Conservation (phyloP, 1,140 invertebrate species). For the Cyrtorhinus lividipennis region DNA sequence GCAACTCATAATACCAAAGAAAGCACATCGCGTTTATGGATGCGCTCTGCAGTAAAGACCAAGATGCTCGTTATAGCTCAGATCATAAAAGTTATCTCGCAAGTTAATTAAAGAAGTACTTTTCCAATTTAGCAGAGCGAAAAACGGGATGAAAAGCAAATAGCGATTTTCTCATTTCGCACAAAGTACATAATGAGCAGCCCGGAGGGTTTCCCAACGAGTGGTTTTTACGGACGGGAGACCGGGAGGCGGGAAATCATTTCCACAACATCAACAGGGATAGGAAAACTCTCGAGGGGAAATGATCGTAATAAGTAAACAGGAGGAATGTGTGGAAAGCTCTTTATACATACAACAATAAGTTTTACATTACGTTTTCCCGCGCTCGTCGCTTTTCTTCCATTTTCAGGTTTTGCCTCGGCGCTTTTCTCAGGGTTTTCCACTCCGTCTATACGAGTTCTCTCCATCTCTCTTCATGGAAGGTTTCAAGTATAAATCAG, state of each 20-base stretch:
- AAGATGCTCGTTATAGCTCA: too few species aligned
- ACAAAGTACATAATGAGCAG: background rate
- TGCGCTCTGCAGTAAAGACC: too few species aligned
- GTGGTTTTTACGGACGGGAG: background rate
- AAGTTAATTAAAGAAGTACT: too few species aligned
- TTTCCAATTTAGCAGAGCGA: too few species aligned
- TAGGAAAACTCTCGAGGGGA: conserved; percentile 1
- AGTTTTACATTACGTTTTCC: background rate
- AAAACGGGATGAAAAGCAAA: conserved; percentile 9
- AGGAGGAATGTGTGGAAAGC: conserved; percentile 1
- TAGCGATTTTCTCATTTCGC: background rate
- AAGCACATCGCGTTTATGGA: too few species aligned
- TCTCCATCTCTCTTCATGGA: background rate
- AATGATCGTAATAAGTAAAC: conserved; percentile 11
- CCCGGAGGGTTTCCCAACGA: background rate
- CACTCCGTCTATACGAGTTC: too few species aligned
- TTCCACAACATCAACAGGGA: background rate
- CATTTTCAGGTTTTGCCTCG: background rate
- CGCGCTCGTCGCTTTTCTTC: background rate
- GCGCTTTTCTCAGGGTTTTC: background rate
- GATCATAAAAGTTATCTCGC: too few species aligned
- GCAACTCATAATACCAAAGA: too few species aligned
- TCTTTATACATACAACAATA: conserved; percentile 12
- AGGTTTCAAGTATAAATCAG: conserved; percentile 14
- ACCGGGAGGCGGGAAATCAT: background rate